A percentile compares a stretch with the other conserved stretches of the same genome.
Conservation (phyloP, 2,113 vertebrate genomes). For the Motacilla alba region DNA sequence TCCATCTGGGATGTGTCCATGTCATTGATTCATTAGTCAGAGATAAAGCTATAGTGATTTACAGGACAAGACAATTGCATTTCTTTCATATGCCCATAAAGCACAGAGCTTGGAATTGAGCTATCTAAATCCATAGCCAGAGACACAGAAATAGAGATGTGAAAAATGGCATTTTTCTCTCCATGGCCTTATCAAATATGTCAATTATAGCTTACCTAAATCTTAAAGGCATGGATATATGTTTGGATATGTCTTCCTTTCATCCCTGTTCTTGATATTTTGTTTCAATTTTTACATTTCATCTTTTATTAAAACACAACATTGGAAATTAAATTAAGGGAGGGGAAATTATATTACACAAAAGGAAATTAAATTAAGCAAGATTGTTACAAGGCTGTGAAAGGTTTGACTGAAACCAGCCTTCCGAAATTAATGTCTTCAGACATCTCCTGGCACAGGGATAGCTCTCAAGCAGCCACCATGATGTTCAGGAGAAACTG, state of each 20-base stretch:
- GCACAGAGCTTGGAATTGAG: neutral
- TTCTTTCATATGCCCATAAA: neutral
- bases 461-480: neutral
- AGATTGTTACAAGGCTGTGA: constrained; percentile 49
- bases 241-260: neutral
- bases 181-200: neutral
- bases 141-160: neutral
- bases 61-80: neutral
- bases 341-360: constrained; percentile 46
- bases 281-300: constrained; percentile 49
- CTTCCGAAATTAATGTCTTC: constrained; percentile 28
- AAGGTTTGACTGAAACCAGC: constrained; percentile 60
- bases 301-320: constrained; percentile 55
- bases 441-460: neutral
- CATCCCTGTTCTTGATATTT: neutral
- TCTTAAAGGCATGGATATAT: neutral
- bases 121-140: neutral
- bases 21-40: neutral
- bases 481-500: neutral
- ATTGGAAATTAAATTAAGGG: constrained; percentile 57
- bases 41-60: neutral
- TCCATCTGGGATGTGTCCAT: neutral
- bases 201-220: neutral
- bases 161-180: neutral
- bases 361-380: constrained; percentile 67